Conservation (phyloP, 2,888 invertebrate species). For the Crepidodera aurea region DNA sequence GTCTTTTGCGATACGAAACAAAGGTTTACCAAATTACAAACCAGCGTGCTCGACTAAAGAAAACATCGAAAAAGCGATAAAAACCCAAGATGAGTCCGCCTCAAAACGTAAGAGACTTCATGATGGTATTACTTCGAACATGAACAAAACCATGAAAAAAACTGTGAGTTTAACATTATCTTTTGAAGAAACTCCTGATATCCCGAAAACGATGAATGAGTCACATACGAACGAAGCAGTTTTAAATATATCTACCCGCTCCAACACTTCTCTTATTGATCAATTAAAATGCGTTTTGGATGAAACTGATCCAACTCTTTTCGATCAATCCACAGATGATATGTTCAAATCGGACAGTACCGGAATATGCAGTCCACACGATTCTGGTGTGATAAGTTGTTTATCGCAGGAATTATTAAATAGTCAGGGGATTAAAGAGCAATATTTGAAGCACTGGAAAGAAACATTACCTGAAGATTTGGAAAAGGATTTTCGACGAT, state of each 20-base stretch:
- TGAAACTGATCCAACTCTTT: not conserved
- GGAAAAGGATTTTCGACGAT: not conserved
- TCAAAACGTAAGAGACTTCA: too few relatives aligned
- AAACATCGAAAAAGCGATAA: not conserved
- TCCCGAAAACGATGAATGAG: not conserved
- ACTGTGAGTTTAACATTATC: too few relatives aligned
- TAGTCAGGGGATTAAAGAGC: slow-evolving; percentile 26
- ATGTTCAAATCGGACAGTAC: too few relatives aligned
- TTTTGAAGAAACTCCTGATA: not conserved
- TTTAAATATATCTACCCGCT: too few relatives aligned
- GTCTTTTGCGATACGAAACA: not conserved
- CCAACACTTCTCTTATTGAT: too few relatives aligned
- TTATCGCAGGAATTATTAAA: slow-evolving; percentile 28
- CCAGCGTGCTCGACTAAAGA: not conserved
- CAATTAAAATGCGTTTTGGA: not conserved
- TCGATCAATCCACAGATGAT: not conserved
- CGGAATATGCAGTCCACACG: not conserved
- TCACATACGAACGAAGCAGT: too few relatives aligned
- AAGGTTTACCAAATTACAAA: not conserved
- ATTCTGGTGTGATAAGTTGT: not conserved
- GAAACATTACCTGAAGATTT: not conserved
- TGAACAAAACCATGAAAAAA: too few relatives aligned
- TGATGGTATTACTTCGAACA: too few relatives aligned
- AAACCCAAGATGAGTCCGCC: not conserved
- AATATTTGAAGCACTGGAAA: slow-evolving; percentile 30